Evolutionary conservation across 2,113 vertebrate species (phyloP), one percentile per base, ranked within the genome.

Genomic region (Platysteira castanea): DNA sequence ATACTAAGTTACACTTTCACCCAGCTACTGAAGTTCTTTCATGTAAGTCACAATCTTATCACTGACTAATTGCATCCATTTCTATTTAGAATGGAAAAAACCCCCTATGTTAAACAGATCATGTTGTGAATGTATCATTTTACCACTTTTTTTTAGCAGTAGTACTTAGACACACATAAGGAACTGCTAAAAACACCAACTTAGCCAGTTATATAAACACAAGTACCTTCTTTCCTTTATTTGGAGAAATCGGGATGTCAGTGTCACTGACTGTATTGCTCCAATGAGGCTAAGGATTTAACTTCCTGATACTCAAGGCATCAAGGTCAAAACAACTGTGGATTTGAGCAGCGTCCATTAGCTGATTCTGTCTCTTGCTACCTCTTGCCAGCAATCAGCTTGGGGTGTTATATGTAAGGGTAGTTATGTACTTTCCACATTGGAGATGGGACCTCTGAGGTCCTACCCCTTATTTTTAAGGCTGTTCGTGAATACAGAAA

Each of bases 1-100:
- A 87, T 61, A 90, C 56, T 47, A 53, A 93, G 82, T 79, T 49
- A 93, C 53, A 33, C 84, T 65, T 95, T 50, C 52, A 91, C 30
- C 37, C 89, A 90, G 37, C 37, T 83, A 82, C 20, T 73, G 44
- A 65, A 39, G 24, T 27, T 75, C 35, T 61, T 85, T 57, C 49
- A 70, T 0, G 5, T 7, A 61, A 46, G 46, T 63, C 49, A 60
- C 33, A 89, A 63, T 23, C 56, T 76, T 57, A 42, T 33, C n/a
- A 42, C 0, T 35, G 11, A 80, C 24, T 59, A 39, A 61, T 27
- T 59, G 33, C 23, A 80, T 12, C 73, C 8, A 27, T 68, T 90
- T 59, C 27, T 71, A 47, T 89, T 59, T 24, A 50, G 39, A 86
- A 69, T 5, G 14, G 41, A n/a, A 41, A 2, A 57, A 64, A 73